Evolutionary conservation across 2,113 vertebrate genomes (phyloP), one percentile per base, ranked within the genome.

Genomic region (Periophthalmodon schlosseri): DNA sequence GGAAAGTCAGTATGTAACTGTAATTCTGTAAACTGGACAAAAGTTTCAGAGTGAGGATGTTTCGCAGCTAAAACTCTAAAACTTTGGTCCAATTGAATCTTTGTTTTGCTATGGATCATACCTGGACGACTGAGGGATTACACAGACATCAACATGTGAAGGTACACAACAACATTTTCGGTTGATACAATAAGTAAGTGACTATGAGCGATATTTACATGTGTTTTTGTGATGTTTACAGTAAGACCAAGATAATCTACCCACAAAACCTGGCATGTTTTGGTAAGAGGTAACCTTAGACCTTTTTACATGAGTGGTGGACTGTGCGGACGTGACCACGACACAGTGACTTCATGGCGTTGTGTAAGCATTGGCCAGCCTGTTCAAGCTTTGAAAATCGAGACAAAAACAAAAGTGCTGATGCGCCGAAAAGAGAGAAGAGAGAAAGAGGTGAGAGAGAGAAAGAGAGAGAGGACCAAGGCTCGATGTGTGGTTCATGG

Each of bases 401-500:
- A 91, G 85, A 86, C 85, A 74, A 44, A 44, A 44, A 72, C 34
- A 52, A 89, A 91, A 91, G 83, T 90, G 91, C 91, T 91, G 91
- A 92, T 83, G 78, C 44, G 56, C 28, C 18, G 73, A 87, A 91
- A 91, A 84, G 58, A 70, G 83, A 90, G 85, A 60, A 69, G 79
- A 58, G 77, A 73, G 79, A 74, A 75, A 57, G 21, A 57, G 56
- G 21, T 2, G 5, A 21, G 54, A 24, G 80, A 82, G 74, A 84
- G 88, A 78, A 28, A 74, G 83, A 70, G 72, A 84, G 63, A 34
- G 81, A 77, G 85, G 81, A 79, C 74, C 79, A 20, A 34, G 75
- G 69, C 36, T 24, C 67, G 60, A 63, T 73, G 76, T 34, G 60
- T 77, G 86, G 82, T 81, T 47, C 69, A 74, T 68, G 75, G 79